Conservation (phyloP, 1,140 invertebrate species). For the Drosophila sp. region DNA sequence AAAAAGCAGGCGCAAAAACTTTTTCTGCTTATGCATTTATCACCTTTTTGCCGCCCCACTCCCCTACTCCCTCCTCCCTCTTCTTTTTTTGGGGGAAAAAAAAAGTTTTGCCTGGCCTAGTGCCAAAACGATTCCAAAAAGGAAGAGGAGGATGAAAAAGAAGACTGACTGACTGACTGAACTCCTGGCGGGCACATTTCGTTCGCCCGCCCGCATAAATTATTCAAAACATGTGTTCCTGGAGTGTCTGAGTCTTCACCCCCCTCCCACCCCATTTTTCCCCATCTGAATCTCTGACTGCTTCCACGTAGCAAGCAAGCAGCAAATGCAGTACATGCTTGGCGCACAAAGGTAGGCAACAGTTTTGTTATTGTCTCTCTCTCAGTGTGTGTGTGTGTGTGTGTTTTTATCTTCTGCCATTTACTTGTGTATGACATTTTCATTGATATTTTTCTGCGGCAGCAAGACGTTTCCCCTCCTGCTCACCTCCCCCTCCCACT, state of each 20-base stretch:
- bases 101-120: constrained; percentile 78
- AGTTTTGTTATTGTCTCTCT: constrained; percentile 32
- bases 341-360: constrained; percentile 59
- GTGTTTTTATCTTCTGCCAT: constrained; percentile 61
- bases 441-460: constrained; percentile 68
- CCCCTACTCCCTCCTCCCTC: constrained; percentile 4
- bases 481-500: not conserved
- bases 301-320: constrained; percentile 17
- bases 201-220: constrained; percentile 76
- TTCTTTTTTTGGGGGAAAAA: constrained; percentile 9
- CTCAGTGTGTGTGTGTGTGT: not conserved
- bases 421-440: constrained; percentile 76
- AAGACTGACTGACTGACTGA: constrained; percentile 25
- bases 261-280: constrained; percentile 14
- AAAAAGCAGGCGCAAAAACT: constrained; percentile 59
- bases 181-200: constrained; percentile 77
- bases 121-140: constrained; percentile 40
- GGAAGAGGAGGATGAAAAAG: not conserved
- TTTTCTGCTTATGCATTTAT: constrained; percentile 80
- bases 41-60: constrained; percentile 54
- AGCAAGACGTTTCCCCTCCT: not conserved
- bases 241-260: constrained; percentile 46
- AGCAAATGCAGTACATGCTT: constrained; percentile 64
- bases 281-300: constrained; percentile 62
- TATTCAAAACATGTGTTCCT: constrained; percentile 80